These are phyloP conservation scores for Anguilla japonica DNA, from an alignment of 2,113 vertebrate genomes.

Conservation along the genomic window DNA sequence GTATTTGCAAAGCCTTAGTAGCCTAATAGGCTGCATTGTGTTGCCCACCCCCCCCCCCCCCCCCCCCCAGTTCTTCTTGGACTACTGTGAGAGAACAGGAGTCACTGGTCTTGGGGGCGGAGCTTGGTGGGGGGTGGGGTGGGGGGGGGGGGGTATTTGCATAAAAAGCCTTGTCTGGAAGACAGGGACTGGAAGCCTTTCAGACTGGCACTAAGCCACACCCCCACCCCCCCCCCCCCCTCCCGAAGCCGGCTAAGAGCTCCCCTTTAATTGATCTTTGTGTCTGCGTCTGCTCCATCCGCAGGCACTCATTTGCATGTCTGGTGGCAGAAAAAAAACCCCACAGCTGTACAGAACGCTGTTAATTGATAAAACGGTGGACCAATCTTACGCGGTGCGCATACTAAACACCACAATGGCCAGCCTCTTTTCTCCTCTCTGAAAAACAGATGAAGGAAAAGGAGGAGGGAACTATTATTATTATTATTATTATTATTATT, in stretches of 20 bases:
- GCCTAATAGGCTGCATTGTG: background rate
- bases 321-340: slow-evolving; percentile 53
- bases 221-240: background rate
- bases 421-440: slow-evolving; percentile 49
- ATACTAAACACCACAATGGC: slow-evolving; percentile 83
- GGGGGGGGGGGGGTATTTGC: background rate
- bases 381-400: slow-evolving; percentile 87
- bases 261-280: slow-evolving; percentile 74
- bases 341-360: slow-evolving; percentile 81
- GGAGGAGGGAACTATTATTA: slow-evolving; percentile 28
- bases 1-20: background rate
- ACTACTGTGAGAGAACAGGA: background rate
- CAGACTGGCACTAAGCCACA: background rate
- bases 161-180: background rate
- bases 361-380: slow-evolving; percentile 76
- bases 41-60: background rate
- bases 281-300: slow-evolving; percentile 72
- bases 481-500: too few species aligned
- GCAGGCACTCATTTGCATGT: slow-evolving; percentile 84
- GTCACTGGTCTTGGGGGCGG: background rate
- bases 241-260: background rate
- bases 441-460: slow-evolving; percentile 45
- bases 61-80: background rate
- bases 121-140: background rate
- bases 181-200: background rate